phyloP scores from a whole-genome alignment of 2,113 vertebrate genomes.

The Amblyornis subalaris region DNA sequence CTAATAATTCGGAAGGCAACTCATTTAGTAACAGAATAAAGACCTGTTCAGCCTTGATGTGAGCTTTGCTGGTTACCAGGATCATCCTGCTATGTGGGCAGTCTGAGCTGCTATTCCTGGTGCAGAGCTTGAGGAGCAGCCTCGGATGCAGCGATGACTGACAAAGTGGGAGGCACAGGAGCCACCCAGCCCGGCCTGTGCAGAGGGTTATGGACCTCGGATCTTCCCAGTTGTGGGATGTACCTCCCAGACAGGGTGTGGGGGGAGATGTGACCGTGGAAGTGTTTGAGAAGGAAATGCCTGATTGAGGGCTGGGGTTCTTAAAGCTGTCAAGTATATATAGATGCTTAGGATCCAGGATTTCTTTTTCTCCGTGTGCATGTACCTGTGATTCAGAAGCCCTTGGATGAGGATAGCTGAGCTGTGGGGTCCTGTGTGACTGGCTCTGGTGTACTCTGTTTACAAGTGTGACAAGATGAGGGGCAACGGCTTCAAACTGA shows the following conservation, averaged over 20 bases:
- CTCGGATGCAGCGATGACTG: not conserved
- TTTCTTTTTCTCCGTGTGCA: not conserved
- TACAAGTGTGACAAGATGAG: not conserved
- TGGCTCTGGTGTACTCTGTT: not conserved
- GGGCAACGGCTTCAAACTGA: not conserved
- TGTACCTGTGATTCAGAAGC: not conserved
- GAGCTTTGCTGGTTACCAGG: constrained; percentile 11
- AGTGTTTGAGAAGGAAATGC: not conserved
- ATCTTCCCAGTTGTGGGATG: rapidly evolving
- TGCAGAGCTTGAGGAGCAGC: constrained; percentile 14
- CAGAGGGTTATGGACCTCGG: not conserved
- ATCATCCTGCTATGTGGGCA: constrained; percentile 32
- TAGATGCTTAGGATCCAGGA: not conserved
- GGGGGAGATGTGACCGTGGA: not conserved
- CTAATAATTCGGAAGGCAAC: not conserved
- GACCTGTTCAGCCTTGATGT: not conserved
- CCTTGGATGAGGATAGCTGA: not conserved
- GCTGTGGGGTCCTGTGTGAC: not conserved
- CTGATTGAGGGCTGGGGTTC: not conserved
- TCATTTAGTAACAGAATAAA: not conserved
- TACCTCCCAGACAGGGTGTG: not conserved
- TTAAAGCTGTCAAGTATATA: not conserved
- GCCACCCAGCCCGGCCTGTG: not conserved
- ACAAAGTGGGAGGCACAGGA: not conserved
- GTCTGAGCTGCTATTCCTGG: constrained; percentile 48